A percentile compares a stretch with the other conserved stretches of the same genome.
phyloP scores from a whole-genome alignment of 2,888 invertebrate species.

The Dilophus febrilis region DNA sequence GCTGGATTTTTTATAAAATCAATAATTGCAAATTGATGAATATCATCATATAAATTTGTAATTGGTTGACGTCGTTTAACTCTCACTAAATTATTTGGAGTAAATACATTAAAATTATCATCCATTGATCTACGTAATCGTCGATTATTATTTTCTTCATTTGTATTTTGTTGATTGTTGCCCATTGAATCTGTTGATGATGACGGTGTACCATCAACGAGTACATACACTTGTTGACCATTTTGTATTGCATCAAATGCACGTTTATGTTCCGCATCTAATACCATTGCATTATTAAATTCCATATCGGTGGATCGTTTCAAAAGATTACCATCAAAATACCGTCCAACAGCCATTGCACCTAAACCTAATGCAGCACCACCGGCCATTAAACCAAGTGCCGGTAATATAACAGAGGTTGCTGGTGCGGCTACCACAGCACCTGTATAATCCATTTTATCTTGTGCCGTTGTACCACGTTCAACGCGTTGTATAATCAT shows the following conservation, averaged over 20 bases:
- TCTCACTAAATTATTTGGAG: conserved; percentile 5
- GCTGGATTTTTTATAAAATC: conserved; percentile 4
- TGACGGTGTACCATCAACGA: too few relatives aligned
- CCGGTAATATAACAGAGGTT: conserved; percentile 51
- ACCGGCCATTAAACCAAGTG: conserved; percentile 61
- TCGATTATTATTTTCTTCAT: not conserved
- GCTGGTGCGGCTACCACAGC: conserved; percentile 32
- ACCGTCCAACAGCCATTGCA: conserved; percentile 59
- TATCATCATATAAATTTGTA: not conserved
- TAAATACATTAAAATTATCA: conserved; percentile 9
- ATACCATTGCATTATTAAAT: conserved; percentile 20
- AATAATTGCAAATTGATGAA: conserved; percentile 3
- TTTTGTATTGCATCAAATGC: conserved; percentile 27
- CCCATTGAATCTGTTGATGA: too few relatives aligned
- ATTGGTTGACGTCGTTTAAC: not conserved
- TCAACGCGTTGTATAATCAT: too few relatives aligned
- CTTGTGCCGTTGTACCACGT: conserved; percentile 33
- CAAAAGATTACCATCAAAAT: conserved; percentile 42
- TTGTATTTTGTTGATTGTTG: not conserved
- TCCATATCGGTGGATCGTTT: conserved; percentile 13
- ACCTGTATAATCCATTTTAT: conserved; percentile 45
- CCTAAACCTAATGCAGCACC: conserved; percentile 68
- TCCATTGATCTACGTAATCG: conserved; percentile 3
- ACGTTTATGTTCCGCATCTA: conserved; percentile 39
- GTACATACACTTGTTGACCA: conserved; percentile 1